phyloP scores from a whole-genome alignment of 2,888 invertebrate genomes.

The Galeruca laticollis region DNA sequence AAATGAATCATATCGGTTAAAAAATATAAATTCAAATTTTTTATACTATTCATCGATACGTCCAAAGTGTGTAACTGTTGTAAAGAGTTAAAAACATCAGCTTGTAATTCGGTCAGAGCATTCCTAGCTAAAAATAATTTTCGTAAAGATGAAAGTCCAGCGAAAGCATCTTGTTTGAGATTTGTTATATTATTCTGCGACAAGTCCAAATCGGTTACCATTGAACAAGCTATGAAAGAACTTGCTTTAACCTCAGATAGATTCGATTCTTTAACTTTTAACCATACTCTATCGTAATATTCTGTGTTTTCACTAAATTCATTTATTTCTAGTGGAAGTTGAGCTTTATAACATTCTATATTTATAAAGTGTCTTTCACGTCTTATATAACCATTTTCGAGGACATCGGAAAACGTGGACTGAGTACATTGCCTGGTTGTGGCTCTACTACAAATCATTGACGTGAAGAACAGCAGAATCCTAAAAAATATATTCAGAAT shows the following conservation, averaged over 20 bases:
- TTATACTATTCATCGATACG: slow-evolving; percentile 23
- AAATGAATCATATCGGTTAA: slow-evolving; percentile 18
- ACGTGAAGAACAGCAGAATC: no score
- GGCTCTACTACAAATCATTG: no score
- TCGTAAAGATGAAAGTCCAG: slow-evolving; percentile 13
- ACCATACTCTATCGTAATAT: not conserved
- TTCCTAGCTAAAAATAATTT: slow-evolving; percentile 31
- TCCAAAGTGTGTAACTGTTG: slow-evolving; percentile 10
- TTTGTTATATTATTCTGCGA: slow-evolving; percentile 11
- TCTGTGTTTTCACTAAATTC: not conserved
- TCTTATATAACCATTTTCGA: no score
- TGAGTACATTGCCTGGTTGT: no score
- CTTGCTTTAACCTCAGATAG: not conserved
- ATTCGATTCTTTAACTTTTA: not conserved
- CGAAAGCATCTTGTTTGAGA: slow-evolving; percentile 23
- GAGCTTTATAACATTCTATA: not conserved
- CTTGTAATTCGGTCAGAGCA: slow-evolving; percentile 9
- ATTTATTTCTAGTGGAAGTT: not conserved
- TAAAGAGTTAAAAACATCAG: slow-evolving; percentile 34
- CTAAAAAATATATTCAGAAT: no score
- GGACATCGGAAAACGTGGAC: no score
- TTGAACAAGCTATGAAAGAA: not conserved
- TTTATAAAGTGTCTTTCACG: no score
- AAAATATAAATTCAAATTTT: slow-evolving; percentile 1
- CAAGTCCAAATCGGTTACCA: not conserved